These are phyloP conservation scores for Dicerorhinus sumatrensis DNA, from an alignment of 2,113 vertebrate species.

Conservation along the genomic window DNA sequence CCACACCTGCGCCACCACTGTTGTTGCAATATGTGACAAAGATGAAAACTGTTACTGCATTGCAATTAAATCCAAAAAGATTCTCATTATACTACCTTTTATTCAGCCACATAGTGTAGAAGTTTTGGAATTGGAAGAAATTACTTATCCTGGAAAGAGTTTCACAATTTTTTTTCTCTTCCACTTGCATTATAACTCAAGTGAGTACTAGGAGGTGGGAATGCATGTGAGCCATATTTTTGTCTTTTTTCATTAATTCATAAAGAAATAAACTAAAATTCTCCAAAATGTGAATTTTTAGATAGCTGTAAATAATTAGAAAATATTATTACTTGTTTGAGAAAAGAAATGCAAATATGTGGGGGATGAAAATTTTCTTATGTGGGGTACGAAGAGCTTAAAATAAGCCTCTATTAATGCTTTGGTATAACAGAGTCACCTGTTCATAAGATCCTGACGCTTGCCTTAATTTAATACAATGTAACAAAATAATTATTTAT, in stretches of 20 bases:
- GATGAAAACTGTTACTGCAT: background rate
- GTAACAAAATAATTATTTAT: background rate
- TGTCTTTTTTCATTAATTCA: background rate
- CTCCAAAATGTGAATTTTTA: background rate
- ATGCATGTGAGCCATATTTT: background rate
- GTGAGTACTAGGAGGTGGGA: background rate
- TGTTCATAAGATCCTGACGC: background rate
- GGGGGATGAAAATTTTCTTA: background rate
- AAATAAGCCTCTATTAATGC: background rate
- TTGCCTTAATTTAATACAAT: background rate
- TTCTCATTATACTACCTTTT: background rate
- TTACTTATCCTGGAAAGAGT: background rate
- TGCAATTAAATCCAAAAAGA: background rate
- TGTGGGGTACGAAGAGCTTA: background rate
- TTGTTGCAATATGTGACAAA: background rate
- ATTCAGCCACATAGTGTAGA: background rate
- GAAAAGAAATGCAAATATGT: background rate
- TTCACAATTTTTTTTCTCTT: background rate
- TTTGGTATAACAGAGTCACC: background rate
- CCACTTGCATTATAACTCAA: background rate
- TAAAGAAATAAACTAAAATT: background rate
- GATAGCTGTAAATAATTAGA: background rate
- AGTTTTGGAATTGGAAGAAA: background rate
- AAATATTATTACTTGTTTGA: background rate
- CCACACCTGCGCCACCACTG: fast-evolving